Conservation (phyloP, 2,797 vertebrate species). For the Melanotaenia parkinsoni region DNA sequence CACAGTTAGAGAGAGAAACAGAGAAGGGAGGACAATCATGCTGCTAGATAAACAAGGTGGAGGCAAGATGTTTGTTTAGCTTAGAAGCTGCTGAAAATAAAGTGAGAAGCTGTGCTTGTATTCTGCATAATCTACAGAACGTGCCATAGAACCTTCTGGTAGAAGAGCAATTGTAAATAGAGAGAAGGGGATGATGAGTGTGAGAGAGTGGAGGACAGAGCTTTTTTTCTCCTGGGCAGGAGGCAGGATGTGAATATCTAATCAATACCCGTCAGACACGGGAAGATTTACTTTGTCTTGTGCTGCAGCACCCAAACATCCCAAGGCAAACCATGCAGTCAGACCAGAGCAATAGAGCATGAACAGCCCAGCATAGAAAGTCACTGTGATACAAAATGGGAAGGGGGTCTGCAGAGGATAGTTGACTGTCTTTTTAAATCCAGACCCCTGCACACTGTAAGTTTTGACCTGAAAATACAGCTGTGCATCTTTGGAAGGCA, state of each 20-base stretch:
- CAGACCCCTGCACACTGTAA: neutral
- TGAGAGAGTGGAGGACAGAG: slow-evolving; percentile 41
- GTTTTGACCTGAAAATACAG: neutral
- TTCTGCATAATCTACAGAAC: slow-evolving; percentile 44
- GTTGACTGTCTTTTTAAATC: slow-evolving; percentile 5
- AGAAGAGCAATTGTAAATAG: slow-evolving; percentile 41
- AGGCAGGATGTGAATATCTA: slow-evolving; percentile 73
- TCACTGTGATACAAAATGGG: slow-evolving; percentile 34
- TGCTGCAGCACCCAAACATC: slow-evolving; percentile 66
- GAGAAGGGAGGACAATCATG: slow-evolving; percentile 10
- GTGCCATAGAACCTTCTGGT: slow-evolving; percentile 39
- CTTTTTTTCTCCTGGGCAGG: slow-evolving; percentile 43
- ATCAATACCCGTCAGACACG: slow-evolving; percentile 76
- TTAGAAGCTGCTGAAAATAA: slow-evolving; percentile 27
- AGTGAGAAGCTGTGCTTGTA: slow-evolving; percentile 19
- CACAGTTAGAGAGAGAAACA: slow-evolving; percentile 1
- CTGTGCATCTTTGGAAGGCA: neutral
- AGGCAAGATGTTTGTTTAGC: slow-evolving; percentile 44
- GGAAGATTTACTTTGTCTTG: slow-evolving; percentile 69
- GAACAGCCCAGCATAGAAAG: slow-evolving; percentile 21
- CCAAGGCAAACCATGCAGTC: slow-evolving; percentile 51
- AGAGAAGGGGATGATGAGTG: slow-evolving; percentile 54
- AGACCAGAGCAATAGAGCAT: slow-evolving; percentile 71
- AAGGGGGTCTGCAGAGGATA: slow-evolving; percentile 24
- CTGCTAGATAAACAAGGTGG: slow-evolving; percentile 45